A percentile compares a stretch with the other conserved stretches of the same genome.
Evolutionary conservation across 2,888 invertebrate species (phyloP).

Genomic region (Drosophila mettleri): DNA sequence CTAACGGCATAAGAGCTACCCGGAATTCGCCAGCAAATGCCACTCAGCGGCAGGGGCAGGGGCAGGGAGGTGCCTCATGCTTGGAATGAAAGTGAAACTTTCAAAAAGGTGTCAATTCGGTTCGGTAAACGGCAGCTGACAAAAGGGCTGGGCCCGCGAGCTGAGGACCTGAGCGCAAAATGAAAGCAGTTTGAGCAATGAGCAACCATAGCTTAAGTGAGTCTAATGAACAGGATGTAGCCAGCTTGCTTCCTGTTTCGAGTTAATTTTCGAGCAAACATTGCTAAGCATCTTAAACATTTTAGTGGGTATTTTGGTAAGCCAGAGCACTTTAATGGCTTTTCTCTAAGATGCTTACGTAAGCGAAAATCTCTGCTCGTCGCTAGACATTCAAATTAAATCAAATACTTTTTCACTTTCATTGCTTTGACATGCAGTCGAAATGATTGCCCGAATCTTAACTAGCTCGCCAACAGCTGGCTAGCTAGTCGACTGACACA

Average conservation of each 20-base stretch:
- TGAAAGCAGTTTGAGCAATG: conserved; percentile 38
- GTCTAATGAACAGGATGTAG: conserved; percentile 5
- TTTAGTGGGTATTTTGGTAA: conserved; percentile 14
- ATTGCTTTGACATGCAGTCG: conserved; percentile 32
- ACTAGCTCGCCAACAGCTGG: conserved; percentile 8
- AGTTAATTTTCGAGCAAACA: not conserved
- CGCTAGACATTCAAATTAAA: conserved; percentile 6
- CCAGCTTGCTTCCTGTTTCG: not conserved
- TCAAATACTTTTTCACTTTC: conserved; percentile 62
- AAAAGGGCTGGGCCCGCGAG: conserved; percentile 48
- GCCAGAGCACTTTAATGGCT: conserved; percentile 2
- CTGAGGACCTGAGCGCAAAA: conserved; percentile 39
- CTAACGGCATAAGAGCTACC: conserved; percentile 49
- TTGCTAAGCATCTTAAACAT: not conserved
- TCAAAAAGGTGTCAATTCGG: conserved; percentile 71
- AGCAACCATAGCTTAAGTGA: not conserved
- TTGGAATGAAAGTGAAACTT: conserved; percentile 76
- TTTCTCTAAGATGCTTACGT: conserved; percentile 35
- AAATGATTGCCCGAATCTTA: conserved; percentile 36
- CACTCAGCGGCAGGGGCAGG: not conserved
- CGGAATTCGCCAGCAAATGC: conserved; percentile 53
- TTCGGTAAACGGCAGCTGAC: conserved; percentile 54
- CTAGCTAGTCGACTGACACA: conserved; percentile 36
- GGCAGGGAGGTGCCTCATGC: conserved; percentile 7
- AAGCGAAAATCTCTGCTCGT: conserved; percentile 21